These are phyloP conservation scores for Zele albiditarsus DNA, from an alignment of 2,888 invertebrate species.

Conservation along the genomic window DNA sequence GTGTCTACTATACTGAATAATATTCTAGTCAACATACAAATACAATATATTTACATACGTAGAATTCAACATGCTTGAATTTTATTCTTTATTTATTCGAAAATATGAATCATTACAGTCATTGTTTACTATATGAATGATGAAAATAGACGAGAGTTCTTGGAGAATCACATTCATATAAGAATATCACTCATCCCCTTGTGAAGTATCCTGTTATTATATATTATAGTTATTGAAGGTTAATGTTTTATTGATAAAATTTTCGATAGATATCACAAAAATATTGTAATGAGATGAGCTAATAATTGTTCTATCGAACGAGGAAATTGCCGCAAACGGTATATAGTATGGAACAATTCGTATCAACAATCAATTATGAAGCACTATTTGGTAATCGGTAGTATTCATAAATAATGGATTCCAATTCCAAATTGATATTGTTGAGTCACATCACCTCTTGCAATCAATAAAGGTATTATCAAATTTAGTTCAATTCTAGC, in stretches of 20 bases:
- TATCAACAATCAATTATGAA: conserved; percentile 39
- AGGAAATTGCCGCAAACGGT: neutral
- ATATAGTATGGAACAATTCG: neutral
- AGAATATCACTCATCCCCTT: too few species aligned
- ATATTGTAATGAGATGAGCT: neutral
- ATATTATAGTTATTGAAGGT: too few species aligned
- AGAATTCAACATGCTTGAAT: too few species aligned
- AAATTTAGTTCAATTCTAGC: conserved; percentile 98
- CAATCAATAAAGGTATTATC: conserved; percentile 83
- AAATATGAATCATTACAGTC: too few species aligned
- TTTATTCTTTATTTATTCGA: too few species aligned
- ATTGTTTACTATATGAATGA: too few species aligned
- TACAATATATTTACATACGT: too few species aligned
- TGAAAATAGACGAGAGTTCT: too few species aligned
- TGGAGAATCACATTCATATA: too few species aligned
- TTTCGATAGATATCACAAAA: conserved; percentile 10
- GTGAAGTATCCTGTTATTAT: too few species aligned
- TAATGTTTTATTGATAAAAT: neutral
- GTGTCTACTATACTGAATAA: too few species aligned
- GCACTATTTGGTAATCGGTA: conserved; percentile 47
- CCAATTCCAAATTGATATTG: conserved; percentile 92
- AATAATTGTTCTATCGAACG: neutral
- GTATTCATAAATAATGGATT: conserved; percentile 81
- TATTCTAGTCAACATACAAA: too few species aligned
- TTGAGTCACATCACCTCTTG: conserved; percentile 79